phyloP scores from a whole-genome alignment of 2,888 invertebrate species.

The Lithodes maja region DNA sequence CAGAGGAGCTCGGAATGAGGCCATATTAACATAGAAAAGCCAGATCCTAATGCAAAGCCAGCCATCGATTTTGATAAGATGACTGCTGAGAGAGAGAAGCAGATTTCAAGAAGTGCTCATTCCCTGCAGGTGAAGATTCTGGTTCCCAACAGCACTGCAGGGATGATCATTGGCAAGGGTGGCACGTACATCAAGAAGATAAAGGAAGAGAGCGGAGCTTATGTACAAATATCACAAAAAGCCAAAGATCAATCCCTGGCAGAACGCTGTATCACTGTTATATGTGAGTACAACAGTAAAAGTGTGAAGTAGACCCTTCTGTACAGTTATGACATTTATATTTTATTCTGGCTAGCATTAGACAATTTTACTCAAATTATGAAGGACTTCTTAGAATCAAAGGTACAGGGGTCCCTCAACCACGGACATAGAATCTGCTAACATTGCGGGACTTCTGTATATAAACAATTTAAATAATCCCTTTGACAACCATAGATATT shows the following conservation, averaged over 20 bases:
- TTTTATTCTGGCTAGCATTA: too few species aligned
- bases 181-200: slow-evolving; percentile 97
- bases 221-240: slow-evolving; percentile 97
- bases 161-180: slow-evolving; percentile 98
- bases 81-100: slow-evolving; percentile 89
- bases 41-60: slow-evolving; percentile 89
- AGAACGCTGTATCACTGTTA: slow-evolving; percentile 96
- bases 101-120: slow-evolving; percentile 75
- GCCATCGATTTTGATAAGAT: slow-evolving; percentile 88
- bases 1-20: too few species aligned
- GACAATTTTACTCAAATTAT: too few species aligned
- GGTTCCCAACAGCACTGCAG: slow-evolving; percentile 96
- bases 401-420: too few species aligned
- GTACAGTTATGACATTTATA: too few species aligned
- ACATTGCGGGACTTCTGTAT: too few species aligned
- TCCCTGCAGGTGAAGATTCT: slow-evolving; percentile 86
- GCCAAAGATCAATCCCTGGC: slow-evolving; percentile 89
- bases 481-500: too few species aligned
- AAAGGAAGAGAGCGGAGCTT: slow-evolving; percentile 94
- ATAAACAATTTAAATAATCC: too few species aligned
- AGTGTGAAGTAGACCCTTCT: too few species aligned
- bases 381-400: too few species aligned
- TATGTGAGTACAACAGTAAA: slow-evolving; percentile 82
- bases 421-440: too few species aligned
- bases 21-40: too few species aligned